phyloP scores from a whole-genome alignment of 2,888 invertebrate genomes.

The Nomada lathburiana region DNA sequence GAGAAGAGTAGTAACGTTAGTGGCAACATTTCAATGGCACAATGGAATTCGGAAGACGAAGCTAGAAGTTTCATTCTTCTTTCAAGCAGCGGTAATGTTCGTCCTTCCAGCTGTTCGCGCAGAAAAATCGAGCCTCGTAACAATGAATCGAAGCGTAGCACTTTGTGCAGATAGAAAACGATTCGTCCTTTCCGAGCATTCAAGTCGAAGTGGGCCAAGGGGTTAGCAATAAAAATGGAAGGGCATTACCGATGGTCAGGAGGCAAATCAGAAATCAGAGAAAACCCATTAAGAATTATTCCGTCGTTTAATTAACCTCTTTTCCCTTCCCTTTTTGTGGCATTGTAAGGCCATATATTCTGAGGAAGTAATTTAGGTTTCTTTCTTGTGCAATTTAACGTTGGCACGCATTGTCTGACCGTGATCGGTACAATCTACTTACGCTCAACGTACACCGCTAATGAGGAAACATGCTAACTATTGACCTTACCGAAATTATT shows the following conservation, averaged over 20 bases:
- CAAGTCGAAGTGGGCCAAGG: conserved; percentile 19
- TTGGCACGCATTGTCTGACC: conserved; percentile 30
- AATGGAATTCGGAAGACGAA: conserved; percentile 6
- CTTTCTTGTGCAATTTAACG: no score
- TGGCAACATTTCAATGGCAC: neutral
- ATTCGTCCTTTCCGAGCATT: neutral
- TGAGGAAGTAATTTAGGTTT: no score
- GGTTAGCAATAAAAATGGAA: conserved; percentile 5
- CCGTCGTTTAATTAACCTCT: no score
- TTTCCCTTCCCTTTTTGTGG: no score
- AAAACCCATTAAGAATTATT: no score
- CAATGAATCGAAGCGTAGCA: neutral
- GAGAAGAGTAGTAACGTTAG: neutral
- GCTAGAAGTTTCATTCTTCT: neutral
- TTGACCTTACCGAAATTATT: no score
- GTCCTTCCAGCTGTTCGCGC: neutral
- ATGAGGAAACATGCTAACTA: no score
- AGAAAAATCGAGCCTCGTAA: neutral
- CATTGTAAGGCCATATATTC: no score
- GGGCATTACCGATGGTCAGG: neutral
- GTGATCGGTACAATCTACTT: conserved; percentile 43
- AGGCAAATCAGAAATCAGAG: neutral
- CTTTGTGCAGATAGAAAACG: neutral
- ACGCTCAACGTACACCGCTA: neutral
- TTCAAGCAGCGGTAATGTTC: neutral